Conservation (phyloP, 2,797 vertebrate genomes). For the Phylloscopus collybita region DNA sequence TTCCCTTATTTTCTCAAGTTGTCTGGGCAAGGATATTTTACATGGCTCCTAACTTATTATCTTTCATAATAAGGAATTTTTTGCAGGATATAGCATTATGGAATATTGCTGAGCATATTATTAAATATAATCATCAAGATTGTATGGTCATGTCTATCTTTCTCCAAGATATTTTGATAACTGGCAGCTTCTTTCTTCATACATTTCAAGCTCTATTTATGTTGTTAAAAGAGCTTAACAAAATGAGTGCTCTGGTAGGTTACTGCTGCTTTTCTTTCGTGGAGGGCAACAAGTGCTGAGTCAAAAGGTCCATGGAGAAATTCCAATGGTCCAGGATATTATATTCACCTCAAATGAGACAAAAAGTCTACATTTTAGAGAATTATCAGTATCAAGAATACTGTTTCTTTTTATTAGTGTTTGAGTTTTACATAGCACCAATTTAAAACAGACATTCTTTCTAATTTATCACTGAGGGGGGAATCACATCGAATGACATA, state of each 20-base stretch:
- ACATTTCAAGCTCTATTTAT: neutral
- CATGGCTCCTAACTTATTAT: slow-evolving; percentile 54
- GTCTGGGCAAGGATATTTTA: slow-evolving; percentile 27
- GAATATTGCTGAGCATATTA: slow-evolving; percentile 26
- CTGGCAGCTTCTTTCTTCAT: neutral
- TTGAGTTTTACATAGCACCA: neutral
- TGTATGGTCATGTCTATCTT: neutral
- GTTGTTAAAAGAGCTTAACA: neutral
- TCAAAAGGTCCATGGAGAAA: neutral
- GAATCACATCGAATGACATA: neutral
- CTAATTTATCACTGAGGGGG: neutral
- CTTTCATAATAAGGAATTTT: slow-evolving; percentile 50
- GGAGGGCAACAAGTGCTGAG: neutral
- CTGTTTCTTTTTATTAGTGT: neutral
- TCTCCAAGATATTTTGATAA: neutral
- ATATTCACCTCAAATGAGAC: neutral
- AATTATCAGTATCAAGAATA: neutral
- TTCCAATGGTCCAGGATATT: neutral
- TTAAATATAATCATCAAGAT: slow-evolving; percentile 35
- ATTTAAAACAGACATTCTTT: neutral
- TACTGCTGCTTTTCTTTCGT: neutral
- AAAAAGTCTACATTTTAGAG: neutral
- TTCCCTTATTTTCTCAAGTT: slow-evolving; percentile 43
- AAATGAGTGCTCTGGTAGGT: neutral
- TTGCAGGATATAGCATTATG: slow-evolving; percentile 15